These are phyloP conservation scores for Sterrhoptilus dennistouni DNA, from an alignment of 2,113 vertebrate species.

Conservation along the genomic window DNA sequence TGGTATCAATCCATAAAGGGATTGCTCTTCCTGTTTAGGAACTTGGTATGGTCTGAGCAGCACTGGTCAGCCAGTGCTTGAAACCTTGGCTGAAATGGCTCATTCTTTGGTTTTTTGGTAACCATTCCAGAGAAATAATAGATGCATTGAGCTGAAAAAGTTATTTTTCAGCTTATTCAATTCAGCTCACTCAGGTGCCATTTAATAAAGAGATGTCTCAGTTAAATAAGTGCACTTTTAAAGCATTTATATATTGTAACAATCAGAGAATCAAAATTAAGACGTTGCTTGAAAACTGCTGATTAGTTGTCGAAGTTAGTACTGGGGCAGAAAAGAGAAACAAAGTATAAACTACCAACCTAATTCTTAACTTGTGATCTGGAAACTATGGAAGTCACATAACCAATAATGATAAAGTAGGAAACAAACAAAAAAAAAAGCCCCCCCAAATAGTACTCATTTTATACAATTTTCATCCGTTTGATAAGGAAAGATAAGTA, in stretches of 20 bases:
- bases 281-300: neutral
- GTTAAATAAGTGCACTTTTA: neutral
- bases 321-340: neutral
- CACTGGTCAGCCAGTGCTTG: neutral
- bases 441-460: neutral
- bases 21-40: neutral
- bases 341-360: neutral
- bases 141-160: neutral
- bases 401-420: neutral
- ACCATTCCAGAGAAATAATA: neutral
- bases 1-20: neutral
- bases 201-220: neutral
- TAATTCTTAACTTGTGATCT: neutral
- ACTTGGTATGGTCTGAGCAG: neutral
- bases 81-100: neutral
- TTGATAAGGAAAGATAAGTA: neutral
- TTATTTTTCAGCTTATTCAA: neutral
- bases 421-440: neutral
- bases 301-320: neutral
- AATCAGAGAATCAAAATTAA: neutral
- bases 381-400: neutral
- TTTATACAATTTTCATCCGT: neutral
- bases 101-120: neutral
- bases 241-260: neutral
- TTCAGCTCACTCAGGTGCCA: neutral